phyloP scores from a whole-genome alignment of 2,113 vertebrate species.

The Balaeniceps rex region DNA sequence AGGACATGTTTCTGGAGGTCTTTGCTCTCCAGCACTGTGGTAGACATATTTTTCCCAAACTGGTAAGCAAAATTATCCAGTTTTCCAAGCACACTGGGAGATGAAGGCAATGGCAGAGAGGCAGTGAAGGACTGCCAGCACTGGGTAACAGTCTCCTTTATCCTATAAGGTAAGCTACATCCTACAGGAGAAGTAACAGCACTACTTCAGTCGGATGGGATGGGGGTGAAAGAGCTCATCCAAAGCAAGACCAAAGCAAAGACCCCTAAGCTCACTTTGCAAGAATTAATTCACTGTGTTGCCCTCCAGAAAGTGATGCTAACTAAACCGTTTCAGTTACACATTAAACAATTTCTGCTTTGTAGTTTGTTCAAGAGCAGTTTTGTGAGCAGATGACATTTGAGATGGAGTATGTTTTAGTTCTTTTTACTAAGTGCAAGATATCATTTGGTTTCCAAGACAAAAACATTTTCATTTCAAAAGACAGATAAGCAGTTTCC shows the following conservation, averaged over 20 bases:
- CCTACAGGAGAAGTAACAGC: background rate
- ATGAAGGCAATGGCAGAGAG: background rate
- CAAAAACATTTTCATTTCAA: conserved; percentile 3
- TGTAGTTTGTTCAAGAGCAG: background rate
- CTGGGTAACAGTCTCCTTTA: background rate
- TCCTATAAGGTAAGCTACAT: background rate
- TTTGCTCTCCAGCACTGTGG: background rate
- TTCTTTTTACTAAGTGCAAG: background rate
- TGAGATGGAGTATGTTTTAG: background rate
- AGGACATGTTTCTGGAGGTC: background rate
- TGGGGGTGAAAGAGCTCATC: background rate
- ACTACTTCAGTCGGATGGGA: background rate
- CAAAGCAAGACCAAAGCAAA: background rate
- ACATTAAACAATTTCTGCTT: background rate
- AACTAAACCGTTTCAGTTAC: background rate
- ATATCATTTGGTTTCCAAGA: background rate
- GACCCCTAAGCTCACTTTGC: background rate
- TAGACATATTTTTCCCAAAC: background rate
- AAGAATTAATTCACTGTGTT: background rate
- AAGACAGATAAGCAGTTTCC: background rate
- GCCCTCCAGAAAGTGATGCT: background rate
- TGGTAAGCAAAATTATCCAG: background rate
- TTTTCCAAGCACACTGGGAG: background rate
- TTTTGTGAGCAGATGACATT: background rate
- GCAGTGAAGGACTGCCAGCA: background rate